Evolutionary conservation across 2,113 vertebrate species (phyloP).

Genomic region (Chlorocebus sabaeus): DNA sequence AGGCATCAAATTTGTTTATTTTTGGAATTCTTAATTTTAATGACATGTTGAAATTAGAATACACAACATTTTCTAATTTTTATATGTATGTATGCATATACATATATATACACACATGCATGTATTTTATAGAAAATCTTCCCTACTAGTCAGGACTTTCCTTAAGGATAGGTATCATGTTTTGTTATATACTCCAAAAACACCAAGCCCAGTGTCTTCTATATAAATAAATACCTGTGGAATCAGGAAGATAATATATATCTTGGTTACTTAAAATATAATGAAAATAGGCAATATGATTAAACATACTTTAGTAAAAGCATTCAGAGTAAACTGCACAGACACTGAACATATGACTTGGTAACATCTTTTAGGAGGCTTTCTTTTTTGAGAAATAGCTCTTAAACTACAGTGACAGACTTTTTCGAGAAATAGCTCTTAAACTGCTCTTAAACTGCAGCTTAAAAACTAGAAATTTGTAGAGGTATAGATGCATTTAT

Average conservation of each 20-base stretch:
- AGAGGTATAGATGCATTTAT: background rate
- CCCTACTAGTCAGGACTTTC: background rate
- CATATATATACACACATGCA: too few species aligned
- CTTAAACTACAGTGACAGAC: background rate
- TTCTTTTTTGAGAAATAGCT: background rate
- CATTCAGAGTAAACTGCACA: background rate
- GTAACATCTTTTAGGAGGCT: background rate
- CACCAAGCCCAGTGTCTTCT: background rate
- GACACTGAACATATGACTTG: background rate
- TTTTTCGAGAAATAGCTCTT: background rate
- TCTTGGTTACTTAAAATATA: conserved; percentile 29
- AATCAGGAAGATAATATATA: background rate
- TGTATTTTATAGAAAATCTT: background rate
- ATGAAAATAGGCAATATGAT: background rate
- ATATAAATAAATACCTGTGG: background rate
- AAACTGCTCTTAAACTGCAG: background rate
- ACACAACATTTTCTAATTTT: background rate
- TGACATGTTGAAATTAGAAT: background rate
- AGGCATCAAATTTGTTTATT: background rate
- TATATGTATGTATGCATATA: background rate
- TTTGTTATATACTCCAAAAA: conserved; percentile 25
- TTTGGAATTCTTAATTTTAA: background rate
- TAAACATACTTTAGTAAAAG: conserved; percentile 17
- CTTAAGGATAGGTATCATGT: background rate
- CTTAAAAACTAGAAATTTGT: conserved; percentile 19